Percentiles rank a stretch among this genome's conserved stretches.
Conservation (phyloP, 2,888 invertebrate genomes). For the Eristalis intricaria region DNA sequence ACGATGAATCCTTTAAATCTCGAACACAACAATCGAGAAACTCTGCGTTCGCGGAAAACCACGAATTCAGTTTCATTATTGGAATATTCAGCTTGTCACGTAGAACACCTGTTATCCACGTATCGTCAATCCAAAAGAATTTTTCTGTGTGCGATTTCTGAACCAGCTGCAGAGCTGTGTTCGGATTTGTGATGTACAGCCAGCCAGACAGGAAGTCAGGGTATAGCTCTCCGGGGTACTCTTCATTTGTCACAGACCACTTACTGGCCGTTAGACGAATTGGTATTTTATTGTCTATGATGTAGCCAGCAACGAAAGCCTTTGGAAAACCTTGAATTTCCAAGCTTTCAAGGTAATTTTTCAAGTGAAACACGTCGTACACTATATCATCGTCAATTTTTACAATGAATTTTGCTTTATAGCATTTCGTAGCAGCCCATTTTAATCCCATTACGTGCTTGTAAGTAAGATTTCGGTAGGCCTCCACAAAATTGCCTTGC, state of each 20-base stretch:
- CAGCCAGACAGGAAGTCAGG: conserved; percentile 92
- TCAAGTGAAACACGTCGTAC: conserved; percentile 85
- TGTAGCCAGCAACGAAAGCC: conserved; percentile 85
- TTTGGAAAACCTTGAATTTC: conserved; percentile 77
- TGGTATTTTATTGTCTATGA: conserved; percentile 85
- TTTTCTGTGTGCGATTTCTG: conserved; percentile 83
- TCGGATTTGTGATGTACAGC: conserved; percentile 89
- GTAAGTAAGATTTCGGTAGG: conserved; percentile 90
- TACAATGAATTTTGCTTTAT: conserved; percentile 84
- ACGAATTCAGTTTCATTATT: conserved; percentile 83
- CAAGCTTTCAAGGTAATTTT: conserved; percentile 81
- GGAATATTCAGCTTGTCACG: conserved; percentile 84
- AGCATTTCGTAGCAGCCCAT: conserved; percentile 87
- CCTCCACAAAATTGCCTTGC: conserved; percentile 89
- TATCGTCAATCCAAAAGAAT: conserved; percentile 97
- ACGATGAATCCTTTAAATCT: conserved; percentile 83
- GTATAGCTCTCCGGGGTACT: conserved; percentile 85
- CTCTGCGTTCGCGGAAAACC: conserved; percentile 88
- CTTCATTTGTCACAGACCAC: conserved; percentile 89
- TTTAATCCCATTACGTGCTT: conserved; percentile 91
- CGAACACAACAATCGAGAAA: conserved; percentile 88
- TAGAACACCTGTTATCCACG: conserved; percentile 91
- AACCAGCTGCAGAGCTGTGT: conserved; percentile 84
- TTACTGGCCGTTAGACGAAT: conserved; percentile 87
- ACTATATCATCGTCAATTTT: conserved; percentile 93